Base-by-base conservation (phyloP, 1,140 invertebrate genomes). In the Sycobia sp. region DNA sequence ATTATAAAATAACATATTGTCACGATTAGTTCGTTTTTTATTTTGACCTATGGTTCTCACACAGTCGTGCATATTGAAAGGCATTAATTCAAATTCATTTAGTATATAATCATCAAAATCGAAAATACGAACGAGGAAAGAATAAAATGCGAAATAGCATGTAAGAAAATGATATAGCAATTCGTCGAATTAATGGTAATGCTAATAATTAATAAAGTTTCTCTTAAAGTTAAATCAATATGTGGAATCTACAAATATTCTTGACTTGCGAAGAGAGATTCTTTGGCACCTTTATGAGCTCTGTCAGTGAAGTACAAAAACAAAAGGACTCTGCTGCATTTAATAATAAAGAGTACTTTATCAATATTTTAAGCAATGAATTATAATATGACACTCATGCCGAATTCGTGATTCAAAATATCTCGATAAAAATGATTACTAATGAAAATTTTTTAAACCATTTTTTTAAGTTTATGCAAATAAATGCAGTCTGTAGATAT, bases 241-340 rank as follows among this genome's bases (percentile, higher is more conserved):
- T 29, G 34, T 39, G 14, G 16, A 34, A 59, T 59, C 9, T 59
- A 59, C 11, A 11, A 43, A 32, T 23, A 4, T 41, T 55, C 14
- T 29, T 23, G 20, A 55, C 41, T 62, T 41, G 41, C 20, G 13
- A 55, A 47, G 44, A 49, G 46, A 65, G 27, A 13, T 65, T 65
- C 62, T 65, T 65, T 65, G 62, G 62, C 62, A 65, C 55, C 41
- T 65, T 53, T 53, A 8, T 58, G 36, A 65, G 49, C 22, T 63
- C n/a, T 36, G 16, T 51, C 14, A 57, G 25, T 49, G n/a, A 39
- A 49, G 34, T 39, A 55, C 11, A 18, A 16, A 47, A 56, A 41
- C 29, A 18, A 46, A 8, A 20, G 34, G 46, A 38, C n/a, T 49
- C 32, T 25, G 44, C 27, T 34, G 44, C 32, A 32, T 49, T 58